Evolutionary conservation across 2,113 vertebrate species (phyloP).

Genomic region (Fulica atra): DNA sequence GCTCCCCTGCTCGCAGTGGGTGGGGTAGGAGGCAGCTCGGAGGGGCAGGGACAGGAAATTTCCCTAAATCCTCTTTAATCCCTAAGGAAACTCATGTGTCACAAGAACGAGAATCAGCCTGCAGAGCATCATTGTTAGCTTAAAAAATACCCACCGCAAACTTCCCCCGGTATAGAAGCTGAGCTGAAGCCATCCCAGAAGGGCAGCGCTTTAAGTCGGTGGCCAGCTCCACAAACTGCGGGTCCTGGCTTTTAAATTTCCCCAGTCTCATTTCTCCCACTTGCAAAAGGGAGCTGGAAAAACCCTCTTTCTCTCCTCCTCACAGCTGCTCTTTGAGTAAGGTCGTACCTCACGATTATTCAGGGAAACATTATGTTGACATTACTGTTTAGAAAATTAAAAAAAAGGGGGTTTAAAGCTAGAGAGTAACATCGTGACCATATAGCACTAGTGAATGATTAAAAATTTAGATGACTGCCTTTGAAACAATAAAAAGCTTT

Average conservation of each 20-base stretch:
- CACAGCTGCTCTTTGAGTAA: slow-evolving; percentile 16
- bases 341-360: slow-evolving; percentile 73
- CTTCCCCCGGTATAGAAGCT: neutral
- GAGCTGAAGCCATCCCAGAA: neutral
- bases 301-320: neutral
- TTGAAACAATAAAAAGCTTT: slow-evolving; percentile 89
- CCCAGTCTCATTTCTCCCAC: slow-evolving; percentile 19
- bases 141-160: neutral
- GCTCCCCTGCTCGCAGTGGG: fast-evolving
- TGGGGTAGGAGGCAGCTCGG: neutral
- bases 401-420: slow-evolving; percentile 63
- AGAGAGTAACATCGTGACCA: slow-evolving; percentile 78
- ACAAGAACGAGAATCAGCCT: neutral
- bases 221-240: neutral
- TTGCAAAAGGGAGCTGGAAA: slow-evolving; percentile 44
- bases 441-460: slow-evolving; percentile 84
- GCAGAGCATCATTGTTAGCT: neutral
- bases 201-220: neutral
- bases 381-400: slow-evolving; percentile 73
- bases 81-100: neutral
- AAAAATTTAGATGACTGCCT: slow-evolving; percentile 92
- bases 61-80: slow-evolving; percentile 11
- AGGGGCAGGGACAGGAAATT: neutral
- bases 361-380: slow-evolving; percentile 73
- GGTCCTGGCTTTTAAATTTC: slow-evolving; percentile 3